Evolutionary conservation across 2,888 invertebrate species (phyloP), one percentile per base, ranked within the genome.

Genomic region (Seira musarum): DNA sequence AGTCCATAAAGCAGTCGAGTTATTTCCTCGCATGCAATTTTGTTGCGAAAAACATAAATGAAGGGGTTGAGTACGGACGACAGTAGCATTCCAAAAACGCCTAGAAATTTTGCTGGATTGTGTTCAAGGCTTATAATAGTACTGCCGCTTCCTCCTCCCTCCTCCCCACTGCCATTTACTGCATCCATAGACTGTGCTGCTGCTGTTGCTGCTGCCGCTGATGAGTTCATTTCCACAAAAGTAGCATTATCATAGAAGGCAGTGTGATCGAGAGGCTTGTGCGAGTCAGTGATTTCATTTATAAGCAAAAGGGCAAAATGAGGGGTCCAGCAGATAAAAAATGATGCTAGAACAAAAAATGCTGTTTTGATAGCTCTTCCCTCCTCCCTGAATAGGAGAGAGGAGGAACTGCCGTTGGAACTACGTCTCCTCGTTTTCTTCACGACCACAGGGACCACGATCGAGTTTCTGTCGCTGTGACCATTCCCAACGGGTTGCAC

Each of bases 341-440:
- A 91, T 13, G 90, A 89, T 13, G 89, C 88, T 46, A 90, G 88
- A 63, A 91, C 90, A 80, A 91, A 88, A 73, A 90, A 88, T 61
- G 90, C 90, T 2, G 91, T 91, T 81, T 90, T 89, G 24, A 90
- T 90, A 0, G 91, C 90, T 73, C 90, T 88, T 84, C 90, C 90
- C 86, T 91, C 90, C 83, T 91, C 90, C 1, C 90, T 88, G 84
- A 90, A 89, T 84, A 90, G 88, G 77, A 90, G 88, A 1, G 89
- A 88, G 1, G 89, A 89, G 71, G 89, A 88, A 75, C 89, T 89
- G n/a, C 89, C 88, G 57, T 89, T 89, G 15, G 90, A 88, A 71
- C 89, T 89, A 21, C 89, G 88, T 24, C 89, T 85, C 19, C 89
- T 87, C n/a, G 87, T 79, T 35, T 85, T 83, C 53, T 86, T 85